Evolutionary conservation across 2,797 vertebrate genomes (phyloP).

Genomic region (Rhabdomys pumilio): DNA sequence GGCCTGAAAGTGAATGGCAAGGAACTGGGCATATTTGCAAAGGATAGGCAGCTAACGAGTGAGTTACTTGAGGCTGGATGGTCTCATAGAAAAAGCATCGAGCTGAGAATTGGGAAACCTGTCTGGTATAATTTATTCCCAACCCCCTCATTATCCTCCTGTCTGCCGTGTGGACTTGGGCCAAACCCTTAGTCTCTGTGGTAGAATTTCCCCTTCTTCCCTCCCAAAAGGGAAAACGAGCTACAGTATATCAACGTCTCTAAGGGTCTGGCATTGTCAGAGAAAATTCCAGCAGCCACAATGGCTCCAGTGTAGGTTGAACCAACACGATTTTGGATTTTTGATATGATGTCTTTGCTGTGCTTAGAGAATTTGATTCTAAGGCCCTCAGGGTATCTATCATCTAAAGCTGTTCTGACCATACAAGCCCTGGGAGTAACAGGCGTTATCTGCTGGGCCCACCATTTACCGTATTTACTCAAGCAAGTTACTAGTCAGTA

Average conservation of each 20-base stretch:
- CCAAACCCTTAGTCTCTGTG: conserved; percentile 18
- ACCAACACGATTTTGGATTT: conserved; percentile 16
- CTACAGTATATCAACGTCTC: neutral
- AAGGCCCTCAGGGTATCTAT: neutral
- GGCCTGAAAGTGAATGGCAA: conserved; percentile 40
- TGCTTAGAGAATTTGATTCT: conserved; percentile 29
- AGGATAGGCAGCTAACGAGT: conserved; percentile 40
- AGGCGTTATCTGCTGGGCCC: neutral
- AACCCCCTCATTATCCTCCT: conserved; percentile 56
- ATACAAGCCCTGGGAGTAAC: neutral
- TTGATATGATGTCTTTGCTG: neutral
- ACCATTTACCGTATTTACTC: neutral
- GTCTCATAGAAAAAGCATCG: conserved; percentile 65
- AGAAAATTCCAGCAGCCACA: conserved; percentile 56
- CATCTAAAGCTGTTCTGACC: neutral
- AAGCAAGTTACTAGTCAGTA: neutral
- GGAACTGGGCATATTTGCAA: conserved; percentile 57
- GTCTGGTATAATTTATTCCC: conserved; percentile 59
- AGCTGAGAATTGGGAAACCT: conserved; percentile 59
- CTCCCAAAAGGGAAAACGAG: conserved; percentile 61
- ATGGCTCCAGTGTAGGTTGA: neutral
- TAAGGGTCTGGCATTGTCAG: conserved; percentile 49
- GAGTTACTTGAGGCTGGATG: conserved; percentile 66
- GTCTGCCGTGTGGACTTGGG: conserved; percentile 58
- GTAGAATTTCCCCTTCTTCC: conserved; percentile 53